Evolutionary conservation across 1,140 invertebrate genomes (phyloP), one percentile per base, ranked within the genome.

Genomic region (Pinna nobilis): DNA sequence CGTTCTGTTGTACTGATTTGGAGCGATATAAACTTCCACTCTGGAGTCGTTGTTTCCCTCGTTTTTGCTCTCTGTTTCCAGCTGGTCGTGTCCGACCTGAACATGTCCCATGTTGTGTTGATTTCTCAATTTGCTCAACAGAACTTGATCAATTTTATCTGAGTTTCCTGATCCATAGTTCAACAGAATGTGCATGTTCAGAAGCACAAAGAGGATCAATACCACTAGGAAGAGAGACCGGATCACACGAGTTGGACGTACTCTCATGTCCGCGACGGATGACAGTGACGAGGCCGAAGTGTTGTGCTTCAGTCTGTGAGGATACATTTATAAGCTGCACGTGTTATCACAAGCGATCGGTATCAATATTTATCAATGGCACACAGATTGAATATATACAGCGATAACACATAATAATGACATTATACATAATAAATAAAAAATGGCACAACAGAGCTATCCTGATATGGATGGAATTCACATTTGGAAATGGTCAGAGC

Each of bases 141-240:
- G 65, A 33, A 37, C 53, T 33, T 50, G 51, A 33, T 61, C 57
- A 9, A 66, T 41, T 11, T 44, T 39, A 20, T 77, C 74, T 4
- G 61, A 13, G n/a, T 69, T 65, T 11, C 65, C 39, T 6, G 82
- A 74, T 39, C 80, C 74, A 49, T 74, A 69, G 50, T 79, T 82
- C 28, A 84, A 59, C 49, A 84, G 59, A 6, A 86, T 74, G 49
- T 84, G 82, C 49, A 87, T 69, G 70, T 87, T 87, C 13, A 87
- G 76, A 39, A 87, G 33, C 4, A 83, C 83, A 64, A 87, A 87
- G 3, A 84, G 61, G 35, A 79, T 70, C 32, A 85, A 77, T 7
- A 82, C 77, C 15, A 82, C 71, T 73, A 83, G 74, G 47, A 86
- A 81, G 30, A 84, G 39, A 57, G 77, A 74, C 35, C 82, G 76